Conservation (phyloP, 2,797 vertebrate species). For the Luscinia megarhynchos region DNA sequence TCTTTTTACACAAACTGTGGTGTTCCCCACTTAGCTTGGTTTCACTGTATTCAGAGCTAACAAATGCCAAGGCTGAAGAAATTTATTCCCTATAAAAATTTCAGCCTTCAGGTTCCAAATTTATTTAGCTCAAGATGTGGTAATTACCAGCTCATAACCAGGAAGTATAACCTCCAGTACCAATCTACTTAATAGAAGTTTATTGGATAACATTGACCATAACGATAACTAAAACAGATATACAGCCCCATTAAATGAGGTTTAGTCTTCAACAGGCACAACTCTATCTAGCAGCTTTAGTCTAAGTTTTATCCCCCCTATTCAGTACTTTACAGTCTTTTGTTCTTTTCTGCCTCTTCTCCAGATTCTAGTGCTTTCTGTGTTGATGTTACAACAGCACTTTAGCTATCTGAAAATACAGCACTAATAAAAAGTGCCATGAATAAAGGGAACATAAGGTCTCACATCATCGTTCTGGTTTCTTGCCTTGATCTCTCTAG, state of each 20-base stretch:
- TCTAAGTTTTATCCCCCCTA: background rate
- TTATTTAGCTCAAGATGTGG: constrained; percentile 29
- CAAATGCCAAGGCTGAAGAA: background rate
- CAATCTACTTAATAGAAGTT: constrained; percentile 35
- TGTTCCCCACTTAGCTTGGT: background rate
- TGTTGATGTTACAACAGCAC: background rate
- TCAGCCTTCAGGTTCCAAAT: background rate
- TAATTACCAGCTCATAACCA: constrained; percentile 40
- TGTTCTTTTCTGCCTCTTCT: constrained; percentile 22
- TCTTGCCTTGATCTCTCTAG: constrained; percentile 40
- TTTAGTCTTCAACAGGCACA: background rate
- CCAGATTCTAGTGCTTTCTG: background rate
- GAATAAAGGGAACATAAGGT: constrained; percentile 35
- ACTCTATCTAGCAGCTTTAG: background rate
- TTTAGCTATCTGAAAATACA: constrained; percentile 29
- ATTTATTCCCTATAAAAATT: constrained; percentile 22
- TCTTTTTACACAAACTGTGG: background rate
- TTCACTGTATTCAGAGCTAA: background rate
- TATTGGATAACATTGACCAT: constrained; percentile 28
- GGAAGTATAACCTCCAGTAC: background rate
- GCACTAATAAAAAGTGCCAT: constrained; percentile 10
- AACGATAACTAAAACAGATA: constrained; percentile 28
- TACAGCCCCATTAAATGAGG: background rate
- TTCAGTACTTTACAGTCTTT: constrained; percentile 21
- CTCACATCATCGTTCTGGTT: constrained; percentile 19